phyloP scores from a whole-genome alignment of 2,888 invertebrate genomes.

The Drosophila cyrtoloma region DNA sequence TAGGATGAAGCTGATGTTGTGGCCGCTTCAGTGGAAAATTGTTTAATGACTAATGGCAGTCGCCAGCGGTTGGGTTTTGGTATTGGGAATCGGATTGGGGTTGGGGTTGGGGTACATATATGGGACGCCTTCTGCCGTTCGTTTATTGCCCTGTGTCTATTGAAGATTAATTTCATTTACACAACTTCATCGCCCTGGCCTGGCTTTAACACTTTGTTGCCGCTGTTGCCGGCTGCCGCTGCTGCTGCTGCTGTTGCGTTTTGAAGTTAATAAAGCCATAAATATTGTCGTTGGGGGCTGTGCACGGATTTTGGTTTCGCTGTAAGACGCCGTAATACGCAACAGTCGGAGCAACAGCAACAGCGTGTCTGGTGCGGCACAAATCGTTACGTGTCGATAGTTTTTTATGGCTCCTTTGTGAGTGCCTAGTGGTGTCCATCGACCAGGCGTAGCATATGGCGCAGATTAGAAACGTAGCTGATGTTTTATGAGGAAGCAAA shows the following conservation, averaged over 20 bases:
- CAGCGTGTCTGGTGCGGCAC: slow-evolving; percentile 63
- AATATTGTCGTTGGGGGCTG: slow-evolving; percentile 77
- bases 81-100: slow-evolving; percentile 9
- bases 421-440: slow-evolving; percentile 43
- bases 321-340: slow-evolving; percentile 69
- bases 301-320: slow-evolving; percentile 66
- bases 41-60: slow-evolving; percentile 78
- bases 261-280: slow-evolving; percentile 77
- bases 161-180: slow-evolving; percentile 81
- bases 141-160: slow-evolving; percentile 81
- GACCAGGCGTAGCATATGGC: slow-evolving; percentile 61
- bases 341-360: slow-evolving; percentile 51
- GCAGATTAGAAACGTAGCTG: slow-evolving; percentile 73
- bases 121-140: slow-evolving; percentile 56
- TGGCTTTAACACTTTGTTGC: slow-evolving; percentile 67
- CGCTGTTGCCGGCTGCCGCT: slow-evolving; percentile 31
- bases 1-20: slow-evolving; percentile 43
- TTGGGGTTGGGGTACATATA: slow-evolving; percentile 18
- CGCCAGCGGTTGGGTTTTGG: slow-evolving; percentile 23
- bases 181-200: slow-evolving; percentile 77
- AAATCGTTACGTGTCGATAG: slow-evolving; percentile 75
- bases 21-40: slow-evolving; percentile 76
- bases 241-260: slow-evolving; percentile 66
- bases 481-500: slow-evolving; percentile 61
- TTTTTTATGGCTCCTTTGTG: slow-evolving; percentile 72